Evolutionary conservation across 2,797 vertebrate genomes (phyloP), one percentile per base, ranked within the genome.

Genomic region (Falco berigora): DNA sequence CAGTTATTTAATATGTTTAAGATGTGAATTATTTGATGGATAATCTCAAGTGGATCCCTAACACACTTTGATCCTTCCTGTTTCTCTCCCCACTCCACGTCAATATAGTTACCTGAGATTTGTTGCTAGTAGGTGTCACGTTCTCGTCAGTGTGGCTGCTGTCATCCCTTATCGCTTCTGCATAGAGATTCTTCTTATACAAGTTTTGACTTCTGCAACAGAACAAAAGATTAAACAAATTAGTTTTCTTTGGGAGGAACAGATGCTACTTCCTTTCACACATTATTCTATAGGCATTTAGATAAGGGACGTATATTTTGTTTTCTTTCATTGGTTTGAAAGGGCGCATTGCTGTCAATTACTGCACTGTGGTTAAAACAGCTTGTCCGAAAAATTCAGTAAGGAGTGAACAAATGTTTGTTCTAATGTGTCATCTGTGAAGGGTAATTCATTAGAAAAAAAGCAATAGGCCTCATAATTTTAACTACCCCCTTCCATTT

Each of bases 1-100:
- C 92, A 94, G 95, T 95, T 97, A 97, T 95, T 98, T 97, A 98
- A 98, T 97, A 84, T 96, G 97, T 97, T 97, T 96, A 97, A 98
- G 96, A 97, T 97, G 96, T 97, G 96, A 96, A 97, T 97, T 96
- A 97, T 97, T 97, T 97, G 96, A 97, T 93, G 95, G 93, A 94
- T 97, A 97, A 98, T 97, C 97, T 96, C 94, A 97, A 97, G 90
- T 97, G 96, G 92, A 97, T 96, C 94, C 91, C 94, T 92, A 92
- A 96, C 84, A 68, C 90, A 66, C 95, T 98, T 98, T 98, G 96
- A 97, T 97, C 94, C 93, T 94, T 95, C 76, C 86, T 95, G 78
- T 90, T 94, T 96, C 92, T 69, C 75, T 85, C 67, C 89, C 69
- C 73, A 79, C 84, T 88, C 85, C 92, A 87, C 80, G 88, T 94